phyloP scores from a whole-genome alignment of 1,140 invertebrate species.

The Thaumetopoea pityocampa region DNA sequence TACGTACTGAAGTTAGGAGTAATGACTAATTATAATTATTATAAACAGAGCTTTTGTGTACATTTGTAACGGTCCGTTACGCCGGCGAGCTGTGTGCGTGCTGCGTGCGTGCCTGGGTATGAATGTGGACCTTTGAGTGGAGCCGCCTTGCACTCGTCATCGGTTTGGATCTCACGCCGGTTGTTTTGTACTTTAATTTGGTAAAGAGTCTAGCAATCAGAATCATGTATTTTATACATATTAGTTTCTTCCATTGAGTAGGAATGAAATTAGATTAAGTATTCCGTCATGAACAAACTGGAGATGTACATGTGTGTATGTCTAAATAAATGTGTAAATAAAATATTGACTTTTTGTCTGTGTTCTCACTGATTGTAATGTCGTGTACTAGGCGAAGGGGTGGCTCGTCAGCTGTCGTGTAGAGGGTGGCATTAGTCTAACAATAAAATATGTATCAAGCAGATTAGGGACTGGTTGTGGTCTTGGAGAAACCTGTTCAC shows the following conservation, averaged over 20 bases:
- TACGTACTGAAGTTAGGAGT: constrained; percentile 53
- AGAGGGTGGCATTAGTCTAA: too few species aligned
- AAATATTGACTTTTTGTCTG: constrained; percentile 58
- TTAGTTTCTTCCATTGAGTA: constrained; percentile 63
- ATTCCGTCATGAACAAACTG: constrained; percentile 69
- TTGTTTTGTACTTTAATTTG: constrained; percentile 65
- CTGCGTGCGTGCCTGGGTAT: constrained; percentile 20
- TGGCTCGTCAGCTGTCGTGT: not conserved
- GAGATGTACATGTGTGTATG: constrained; percentile 64
- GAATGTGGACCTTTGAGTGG: constrained; percentile 21
- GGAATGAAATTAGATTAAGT: constrained; percentile 67
- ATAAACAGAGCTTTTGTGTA: constrained; percentile 62
- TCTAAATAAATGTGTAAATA: constrained; percentile 70
- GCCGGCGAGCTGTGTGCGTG: constrained; percentile 24
- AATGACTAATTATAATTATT: constrained; percentile 42
- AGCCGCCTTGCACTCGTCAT: constrained; percentile 16
- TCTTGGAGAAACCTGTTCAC: too few species aligned
- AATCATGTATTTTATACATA: constrained; percentile 73
- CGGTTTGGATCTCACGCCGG: constrained; percentile 67
- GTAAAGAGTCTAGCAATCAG: constrained; percentile 56
- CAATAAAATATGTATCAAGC: too few species aligned
- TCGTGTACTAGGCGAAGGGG: too few species aligned
- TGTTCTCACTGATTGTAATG: constrained; percentile 26
- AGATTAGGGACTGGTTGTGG: too few species aligned
- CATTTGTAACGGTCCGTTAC: constrained; percentile 26